A percentile compares a stretch with the other conserved stretches of the same genome.
Conservation (phyloP, 2,797 vertebrate species). For the Carapus acus region DNA sequence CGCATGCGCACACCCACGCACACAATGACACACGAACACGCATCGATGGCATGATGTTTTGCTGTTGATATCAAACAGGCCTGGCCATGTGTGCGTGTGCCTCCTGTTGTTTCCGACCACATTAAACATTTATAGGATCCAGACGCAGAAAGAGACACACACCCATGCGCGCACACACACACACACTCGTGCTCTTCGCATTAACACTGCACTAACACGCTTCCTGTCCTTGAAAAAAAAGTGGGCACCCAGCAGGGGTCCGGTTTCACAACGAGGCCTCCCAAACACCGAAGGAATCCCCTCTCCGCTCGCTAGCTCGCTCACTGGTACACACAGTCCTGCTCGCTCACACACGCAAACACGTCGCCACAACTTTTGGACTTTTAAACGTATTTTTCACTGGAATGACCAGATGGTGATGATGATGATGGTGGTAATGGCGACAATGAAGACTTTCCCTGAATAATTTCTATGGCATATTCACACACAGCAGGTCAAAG, state of each 20-base stretch:
- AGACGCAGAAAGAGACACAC: not conserved
- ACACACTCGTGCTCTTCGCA: conserved; percentile 19
- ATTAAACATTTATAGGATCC: conserved; percentile 29
- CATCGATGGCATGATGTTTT: conserved; percentile 19
- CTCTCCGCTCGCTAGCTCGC: not conserved
- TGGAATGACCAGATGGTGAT: no score
- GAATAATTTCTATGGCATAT: no score
- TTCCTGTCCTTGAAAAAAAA: no score
- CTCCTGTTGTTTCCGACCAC: conserved; percentile 19
- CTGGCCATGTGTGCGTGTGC: conserved; percentile 1
- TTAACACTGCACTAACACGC: conserved; percentile 18
- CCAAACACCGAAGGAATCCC: conserved; percentile 14
- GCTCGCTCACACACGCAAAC: conserved; percentile 14
- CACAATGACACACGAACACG: not conserved
- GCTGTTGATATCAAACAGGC: conserved; percentile 6
- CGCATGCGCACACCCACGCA: not conserved
- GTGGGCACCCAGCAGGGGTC: conserved; percentile 12
- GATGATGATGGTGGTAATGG: no score
- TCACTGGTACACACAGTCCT: conserved; percentile 6
- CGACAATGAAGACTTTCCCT: no score
- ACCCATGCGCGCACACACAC: no score
- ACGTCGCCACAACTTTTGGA: no score
- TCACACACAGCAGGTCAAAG: no score
- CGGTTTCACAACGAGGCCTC: conserved; percentile 6
- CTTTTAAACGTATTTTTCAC: no score